phyloP scores from a whole-genome alignment of 2,797 vertebrate species.

The Gymnothorax javanicus region DNA sequence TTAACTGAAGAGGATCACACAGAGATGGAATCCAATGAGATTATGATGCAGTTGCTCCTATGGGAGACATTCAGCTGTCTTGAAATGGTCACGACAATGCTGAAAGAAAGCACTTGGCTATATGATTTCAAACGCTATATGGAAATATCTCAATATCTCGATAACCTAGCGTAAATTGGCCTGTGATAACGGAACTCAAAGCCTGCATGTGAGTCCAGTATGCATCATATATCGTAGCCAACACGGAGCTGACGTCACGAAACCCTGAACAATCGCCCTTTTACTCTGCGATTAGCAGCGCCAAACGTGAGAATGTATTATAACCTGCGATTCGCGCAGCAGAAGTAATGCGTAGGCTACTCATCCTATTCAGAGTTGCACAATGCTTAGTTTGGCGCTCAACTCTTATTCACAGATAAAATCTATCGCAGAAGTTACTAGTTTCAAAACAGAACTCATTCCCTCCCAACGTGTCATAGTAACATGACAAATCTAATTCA shows the following conservation, averaged over 20 bases:
- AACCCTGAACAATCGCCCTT: neutral
- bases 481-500: neutral
- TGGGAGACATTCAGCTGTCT: slow-evolving; percentile 1
- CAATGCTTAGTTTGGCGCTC: neutral
- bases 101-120: neutral
- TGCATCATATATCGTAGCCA: too few species aligned
- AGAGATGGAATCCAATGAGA: slow-evolving; percentile 21
- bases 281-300: neutral
- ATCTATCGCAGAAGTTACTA: neutral
- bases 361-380: neutral
- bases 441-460: neutral
- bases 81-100: neutral
- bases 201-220: too few species aligned
- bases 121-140: neutral
- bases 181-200: too few species aligned
- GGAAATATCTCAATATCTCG: too few species aligned
- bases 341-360: neutral
- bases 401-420: neutral
- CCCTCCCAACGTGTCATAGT: neutral
- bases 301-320: neutral
- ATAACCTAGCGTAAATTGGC: too few species aligned
- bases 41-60: slow-evolving; percentile 4
- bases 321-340: neutral
- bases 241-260: too few species aligned
- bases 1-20: slow-evolving; percentile 12